Percentiles rank a stretch among this genome's conserved stretches.
phyloP scores from a whole-genome alignment of 2,888 invertebrate genomes.

The Oligia fasciuncula region DNA sequence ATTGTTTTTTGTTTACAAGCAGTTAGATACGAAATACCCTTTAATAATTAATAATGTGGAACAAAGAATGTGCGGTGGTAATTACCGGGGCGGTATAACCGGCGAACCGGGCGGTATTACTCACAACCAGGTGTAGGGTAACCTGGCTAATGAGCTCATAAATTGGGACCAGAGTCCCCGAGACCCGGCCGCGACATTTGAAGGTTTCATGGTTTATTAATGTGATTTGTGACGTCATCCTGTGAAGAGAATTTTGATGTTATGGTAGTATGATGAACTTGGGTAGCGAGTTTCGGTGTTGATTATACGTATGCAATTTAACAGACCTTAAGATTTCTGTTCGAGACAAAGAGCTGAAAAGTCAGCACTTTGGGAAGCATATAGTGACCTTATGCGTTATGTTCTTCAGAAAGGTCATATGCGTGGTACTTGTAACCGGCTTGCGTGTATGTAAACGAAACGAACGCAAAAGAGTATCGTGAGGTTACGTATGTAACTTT shows the following conservation, averaged over 20 bases:
- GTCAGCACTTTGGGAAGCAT: neutral
- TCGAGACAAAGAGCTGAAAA: neutral
- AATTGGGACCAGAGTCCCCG: constrained; percentile 68
- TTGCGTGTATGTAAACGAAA: neutral
- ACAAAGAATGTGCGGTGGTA: constrained; percentile 75
- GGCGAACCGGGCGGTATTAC: constrained; percentile 66
- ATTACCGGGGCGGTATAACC: constrained; percentile 66
- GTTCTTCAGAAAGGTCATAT: neutral
- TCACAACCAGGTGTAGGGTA: constrained; percentile 70
- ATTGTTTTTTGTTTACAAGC: constrained; percentile 71
- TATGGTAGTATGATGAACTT: neutral
- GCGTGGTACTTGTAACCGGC: neutral
- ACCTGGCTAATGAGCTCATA: constrained; percentile 73
- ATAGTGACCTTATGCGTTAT: neutral
- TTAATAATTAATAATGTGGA: constrained; percentile 77
- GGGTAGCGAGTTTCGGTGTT: neutral
- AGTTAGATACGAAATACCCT: constrained; percentile 66
- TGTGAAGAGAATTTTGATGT: neutral
- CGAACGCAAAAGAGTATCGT: neutral
- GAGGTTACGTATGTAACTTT: neutral
- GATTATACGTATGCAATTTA: neutral
- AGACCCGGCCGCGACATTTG: constrained; percentile 62
- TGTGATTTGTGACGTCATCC: constrained; percentile 48
- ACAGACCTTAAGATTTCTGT: neutral
- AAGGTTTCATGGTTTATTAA: constrained; percentile 62